These are phyloP conservation scores for Pterostichus niger DNA, from an alignment of 2,888 invertebrate species.

Conservation along the genomic window DNA sequence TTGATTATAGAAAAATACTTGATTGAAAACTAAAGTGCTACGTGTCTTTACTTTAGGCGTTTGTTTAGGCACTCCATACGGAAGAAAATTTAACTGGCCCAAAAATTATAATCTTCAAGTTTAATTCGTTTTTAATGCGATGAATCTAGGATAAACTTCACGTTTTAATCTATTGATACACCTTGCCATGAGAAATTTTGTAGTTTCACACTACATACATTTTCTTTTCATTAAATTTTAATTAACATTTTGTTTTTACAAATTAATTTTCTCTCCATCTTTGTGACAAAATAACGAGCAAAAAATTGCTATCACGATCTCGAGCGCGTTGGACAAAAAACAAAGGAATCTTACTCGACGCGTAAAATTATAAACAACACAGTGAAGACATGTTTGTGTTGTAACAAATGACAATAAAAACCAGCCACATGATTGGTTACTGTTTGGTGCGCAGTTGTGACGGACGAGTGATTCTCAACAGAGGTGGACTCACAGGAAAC, in stretches of 20 bases:
- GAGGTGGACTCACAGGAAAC: not conserved
- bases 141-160: slow-evolving; percentile 34
- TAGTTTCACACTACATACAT: slow-evolving; percentile 24
- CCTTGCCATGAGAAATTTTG: slow-evolving; percentile 33
- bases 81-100: not conserved
- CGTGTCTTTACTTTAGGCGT: not conserved
- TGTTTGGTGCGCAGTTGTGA: not conserved
- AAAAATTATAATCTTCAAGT: not conserved
- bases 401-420: slow-evolving; percentile 20
- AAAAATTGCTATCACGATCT: slow-evolving; percentile 15
- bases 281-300: slow-evolving; percentile 10
- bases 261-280: slow-evolving; percentile 28
- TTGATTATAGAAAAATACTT: not conserved
- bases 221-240: slow-evolving; percentile 45
- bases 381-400: slow-evolving; percentile 6
- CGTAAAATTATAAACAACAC: slow-evolving; percentile 11
- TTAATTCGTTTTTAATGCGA: slow-evolving; percentile 37
- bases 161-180: not conserved
- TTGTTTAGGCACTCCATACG: not conserved
- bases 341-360: slow-evolving; percentile 4
- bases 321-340: slow-evolving; percentile 1
- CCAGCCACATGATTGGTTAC: not conserved
- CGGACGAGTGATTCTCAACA: slow-evolving; percentile 3
- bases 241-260: slow-evolving; percentile 43
- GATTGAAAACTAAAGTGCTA: not conserved